These are phyloP conservation scores for Plagodis pulveraria DNA, from an alignment of 2,888 invertebrate species.

Conservation along the genomic window DNA sequence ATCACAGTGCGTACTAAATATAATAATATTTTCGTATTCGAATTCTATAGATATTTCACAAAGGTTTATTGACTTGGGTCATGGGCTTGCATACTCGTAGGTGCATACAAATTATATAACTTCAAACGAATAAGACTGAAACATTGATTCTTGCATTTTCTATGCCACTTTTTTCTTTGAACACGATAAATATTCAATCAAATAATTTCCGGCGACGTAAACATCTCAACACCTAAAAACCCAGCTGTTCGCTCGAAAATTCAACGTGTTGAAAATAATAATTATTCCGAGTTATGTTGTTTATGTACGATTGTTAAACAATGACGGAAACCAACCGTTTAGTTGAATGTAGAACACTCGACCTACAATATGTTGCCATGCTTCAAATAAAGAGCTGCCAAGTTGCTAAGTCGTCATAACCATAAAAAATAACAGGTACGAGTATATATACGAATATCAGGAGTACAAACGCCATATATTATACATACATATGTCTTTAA, in stretches of 20 bases:
- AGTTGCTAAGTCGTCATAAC: not conserved
- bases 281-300: slow-evolving; percentile 13
- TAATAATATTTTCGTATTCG: too few relatives aligned
- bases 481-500: too few relatives aligned
- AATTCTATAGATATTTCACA: too few relatives aligned
- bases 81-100: too few relatives aligned
- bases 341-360: slow-evolving; percentile 10
- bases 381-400: not conserved
- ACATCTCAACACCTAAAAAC: slow-evolving; percentile 14
- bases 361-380: not conserved
- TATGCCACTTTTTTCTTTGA: not conserved
- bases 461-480: too few relatives aligned
- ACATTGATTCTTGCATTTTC: too few relatives aligned
- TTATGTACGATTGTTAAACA: slow-evolving; percentile 13
- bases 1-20: too few relatives aligned
- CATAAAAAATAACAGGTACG: too few relatives aligned
- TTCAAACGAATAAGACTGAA: too few relatives aligned
- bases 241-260: slow-evolving; percentile 23
- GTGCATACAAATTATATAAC: too few relatives aligned
- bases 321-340: slow-evolving; percentile 12
- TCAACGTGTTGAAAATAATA: slow-evolving; percentile 27
- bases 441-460: too few relatives aligned
- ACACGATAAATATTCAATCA: slow-evolving; percentile 10
- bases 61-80: too few relatives aligned
- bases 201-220: slow-evolving; percentile 19